Base-by-base conservation (phyloP, 2,797 vertebrate species). In the Scolopax rusticola region DNA sequence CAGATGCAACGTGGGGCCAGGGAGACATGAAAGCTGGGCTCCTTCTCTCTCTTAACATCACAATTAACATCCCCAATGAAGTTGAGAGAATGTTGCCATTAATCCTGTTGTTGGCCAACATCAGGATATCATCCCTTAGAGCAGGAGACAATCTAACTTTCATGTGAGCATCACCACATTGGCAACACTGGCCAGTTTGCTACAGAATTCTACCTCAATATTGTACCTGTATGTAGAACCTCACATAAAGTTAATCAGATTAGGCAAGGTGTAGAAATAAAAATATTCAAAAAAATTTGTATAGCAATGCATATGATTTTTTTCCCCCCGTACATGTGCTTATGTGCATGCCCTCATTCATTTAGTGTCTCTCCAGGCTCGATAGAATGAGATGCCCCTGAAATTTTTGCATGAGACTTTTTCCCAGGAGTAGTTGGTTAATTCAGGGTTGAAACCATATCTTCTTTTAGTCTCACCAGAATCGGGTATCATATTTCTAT, bases 271-370 rank as follows among this genome's bases (percentile, higher is more conserved):
- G 7, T 18, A 32, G 15, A 77, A 77, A 65, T 19, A 78, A 45
- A 68, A 30, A 63, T 6, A 9, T 24, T 20, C 3, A 77, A 67
- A 73, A 32, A 51, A 36, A 60, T 30, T 51, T 50, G 3, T 12
- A n/a, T 25, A 73, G 8, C 0, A 1, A 54, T 19, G 11, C 3
- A 20, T 36, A 36, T 32, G 3, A 47, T n/a, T 48, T 38, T 15
- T 12, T 2, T 4, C 6, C 3, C 6, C 3, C 16, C 14, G 3
- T 41, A 32, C 7, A 11, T 2, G 2, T 16, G 3, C 1, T 88
- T 75, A 67, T 68, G 17, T 78, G 8, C 28, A 7, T 30, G 13
- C 13, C 5, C 16, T 2, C 12, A 10, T 15, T 53, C 24, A 64
- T 91, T 15, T 8, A 10, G 6, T 20, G 6, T n/a, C 12, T 32